Percentiles rank a stretch among this genome's conserved stretches.
These are phyloP conservation scores for Hippolais icterina DNA, from an alignment of 2,113 vertebrate genomes.

Conservation along the genomic window DNA sequence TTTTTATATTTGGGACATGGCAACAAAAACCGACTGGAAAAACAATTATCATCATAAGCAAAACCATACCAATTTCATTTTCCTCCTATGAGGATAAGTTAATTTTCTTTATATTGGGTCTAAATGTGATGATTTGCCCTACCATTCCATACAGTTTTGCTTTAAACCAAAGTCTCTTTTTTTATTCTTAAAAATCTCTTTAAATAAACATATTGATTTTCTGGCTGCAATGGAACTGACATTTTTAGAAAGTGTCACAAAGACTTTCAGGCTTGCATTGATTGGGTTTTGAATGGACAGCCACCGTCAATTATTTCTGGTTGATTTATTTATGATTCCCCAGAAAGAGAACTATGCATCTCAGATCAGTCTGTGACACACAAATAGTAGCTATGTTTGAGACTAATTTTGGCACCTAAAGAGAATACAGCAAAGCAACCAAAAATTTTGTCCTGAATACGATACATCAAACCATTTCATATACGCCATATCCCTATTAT, in stretches of 20 bases:
- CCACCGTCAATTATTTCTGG: constrained; percentile 77
- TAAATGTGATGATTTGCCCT: not conserved
- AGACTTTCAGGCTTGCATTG: constrained; percentile 80
- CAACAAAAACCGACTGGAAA: not conserved
- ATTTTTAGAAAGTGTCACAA: constrained; percentile 77
- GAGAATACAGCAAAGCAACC: not conserved
- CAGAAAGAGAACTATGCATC: constrained; percentile 59
- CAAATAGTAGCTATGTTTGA: not conserved
- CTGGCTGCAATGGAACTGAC: constrained; percentile 71
- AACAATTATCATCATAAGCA: not conserved
- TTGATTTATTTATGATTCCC: constrained; percentile 72
- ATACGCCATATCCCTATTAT: not conserved
- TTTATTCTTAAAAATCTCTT: constrained; percentile 80
- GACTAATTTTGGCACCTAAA: not conserved
- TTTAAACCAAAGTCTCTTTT: constrained; percentile 68
- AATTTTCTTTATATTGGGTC: constrained; percentile 7
- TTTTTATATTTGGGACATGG: not conserved
- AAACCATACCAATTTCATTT: not conserved
- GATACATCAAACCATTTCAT: not conserved
- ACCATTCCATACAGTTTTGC: constrained; percentile 54
- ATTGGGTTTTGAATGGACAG: constrained; percentile 79
- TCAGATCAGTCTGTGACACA: constrained; percentile 29
- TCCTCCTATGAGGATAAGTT: not conserved
- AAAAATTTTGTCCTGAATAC: not conserved
- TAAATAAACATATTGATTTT: constrained; percentile 85